A percentile compares a stretch with the other conserved stretches of the same genome.
phyloP scores from a whole-genome alignment of 2,888 invertebrate species.

The Lamellibrachia columna region DNA sequence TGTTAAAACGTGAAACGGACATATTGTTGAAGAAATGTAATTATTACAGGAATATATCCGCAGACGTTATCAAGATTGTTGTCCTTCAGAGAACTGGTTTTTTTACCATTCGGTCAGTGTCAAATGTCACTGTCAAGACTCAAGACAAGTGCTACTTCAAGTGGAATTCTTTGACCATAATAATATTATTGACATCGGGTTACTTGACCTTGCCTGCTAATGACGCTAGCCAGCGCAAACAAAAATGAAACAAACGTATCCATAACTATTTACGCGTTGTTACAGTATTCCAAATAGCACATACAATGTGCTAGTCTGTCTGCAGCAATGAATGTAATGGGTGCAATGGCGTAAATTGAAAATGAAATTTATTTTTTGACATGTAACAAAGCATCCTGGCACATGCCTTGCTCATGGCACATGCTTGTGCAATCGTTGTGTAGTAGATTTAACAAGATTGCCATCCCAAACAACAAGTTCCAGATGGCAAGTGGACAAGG shows the following conservation, averaged over 20 bases:
- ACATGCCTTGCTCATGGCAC: no score
- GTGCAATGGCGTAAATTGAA: background rate
- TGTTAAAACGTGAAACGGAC: background rate
- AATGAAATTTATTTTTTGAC: background rate
- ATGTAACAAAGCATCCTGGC: no score
- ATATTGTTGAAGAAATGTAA: background rate
- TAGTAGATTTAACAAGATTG: no score
- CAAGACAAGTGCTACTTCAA: background rate
- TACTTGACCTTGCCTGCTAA: background rate
- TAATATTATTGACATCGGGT: background rate
- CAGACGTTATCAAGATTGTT: background rate
- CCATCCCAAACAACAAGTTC: no score
- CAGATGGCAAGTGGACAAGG: no score
- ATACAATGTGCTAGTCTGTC: background rate
- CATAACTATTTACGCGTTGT: background rate
- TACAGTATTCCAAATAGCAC: background rate
- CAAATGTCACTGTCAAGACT: constrained; percentile 16
- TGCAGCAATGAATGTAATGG: background rate
- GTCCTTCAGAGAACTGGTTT: background rate
- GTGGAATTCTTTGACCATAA: background rate
- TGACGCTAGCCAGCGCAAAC: background rate
- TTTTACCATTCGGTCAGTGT: background rate
- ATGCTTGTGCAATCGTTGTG: no score
- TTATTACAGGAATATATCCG: background rate
- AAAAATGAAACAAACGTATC: background rate